Evolutionary conservation across 2,888 invertebrate species (phyloP), one percentile per base, ranked within the genome.

Genomic region (Ethmia dodecea): DNA sequence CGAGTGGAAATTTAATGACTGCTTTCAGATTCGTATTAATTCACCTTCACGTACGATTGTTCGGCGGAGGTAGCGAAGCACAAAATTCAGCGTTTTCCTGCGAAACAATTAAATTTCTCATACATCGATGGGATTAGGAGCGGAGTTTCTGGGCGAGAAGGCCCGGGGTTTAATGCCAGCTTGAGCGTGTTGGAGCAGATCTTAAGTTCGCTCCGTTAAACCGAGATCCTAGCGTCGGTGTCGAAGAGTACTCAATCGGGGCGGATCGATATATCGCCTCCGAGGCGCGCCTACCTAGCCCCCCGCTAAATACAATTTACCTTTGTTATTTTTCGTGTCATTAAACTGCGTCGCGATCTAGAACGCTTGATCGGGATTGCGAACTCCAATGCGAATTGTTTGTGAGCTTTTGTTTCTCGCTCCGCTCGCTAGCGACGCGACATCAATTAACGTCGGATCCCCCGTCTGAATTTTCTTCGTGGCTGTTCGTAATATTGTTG

Each of bases 271-370:
- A 77, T 71, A 70, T 69, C 60, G 60, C 61, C 61, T 54, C 52
- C 60, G 62, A 73, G 70, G 68, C 60, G 67, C 67, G 73, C 75
- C 74, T 74, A 74, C 74, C 67, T 73, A 72, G 63, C 62, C 66
- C 26, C 68, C 60, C 71, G 74, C 76, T 83, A 79, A 84, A 84
- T 84, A 84, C 84, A 86, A 86, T 86, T 86, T 84, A 83, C 86
- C 84, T 84, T 83, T 84, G 86, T 86, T 86, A 86, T 86, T 86
- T 86, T 84, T 86, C 86, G 84, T 84, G 80, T 86, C 86, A 86
- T 86, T 86, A 83, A 86, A 84, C 81, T 83, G 79, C 80, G 83
- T 81, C 74, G 81, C 79, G 81, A 83, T 83, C 80, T 73, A 73
- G 71, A 79, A 78, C 75, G 77, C 75, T 78, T 64, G 79, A 81